Conservation (phyloP, 2,888 invertebrate genomes). For the Nebria brevicollis region DNA sequence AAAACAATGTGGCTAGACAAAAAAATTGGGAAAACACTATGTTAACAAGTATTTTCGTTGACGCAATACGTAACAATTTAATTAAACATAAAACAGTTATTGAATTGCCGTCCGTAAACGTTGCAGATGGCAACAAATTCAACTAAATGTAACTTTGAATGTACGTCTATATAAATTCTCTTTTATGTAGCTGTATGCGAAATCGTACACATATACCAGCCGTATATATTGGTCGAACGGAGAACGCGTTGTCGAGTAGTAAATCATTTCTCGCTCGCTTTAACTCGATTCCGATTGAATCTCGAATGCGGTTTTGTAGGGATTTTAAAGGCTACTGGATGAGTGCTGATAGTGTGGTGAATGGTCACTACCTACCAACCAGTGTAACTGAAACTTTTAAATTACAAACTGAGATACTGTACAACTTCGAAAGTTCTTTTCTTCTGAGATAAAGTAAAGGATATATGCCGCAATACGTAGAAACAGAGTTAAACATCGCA, state of each 20-base stretch:
- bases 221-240: conserved; percentile 7
- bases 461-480: background rate
- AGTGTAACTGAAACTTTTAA: background rate
- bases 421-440: background rate
- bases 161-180: no score
- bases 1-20: no score
- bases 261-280: conserved; percentile 59
- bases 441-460: background rate
- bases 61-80: no score
- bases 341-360: conserved; percentile 23
- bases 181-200: no score
- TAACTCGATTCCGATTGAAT: conserved; percentile 59
- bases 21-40: no score
- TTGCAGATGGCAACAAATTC: no score
- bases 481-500: no score
- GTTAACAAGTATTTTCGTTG: no score
- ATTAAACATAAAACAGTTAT: no score
- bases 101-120: no score
- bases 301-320: conserved; percentile 53
- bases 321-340: conserved; percentile 25
- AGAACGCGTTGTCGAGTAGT: conserved; percentile 45
- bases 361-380: conserved; percentile 9
- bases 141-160: no score
- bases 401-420: background rate
- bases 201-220: no score